Base-by-base conservation (phyloP, 1,140 invertebrate species). In the Drosophila insularis region DNA sequence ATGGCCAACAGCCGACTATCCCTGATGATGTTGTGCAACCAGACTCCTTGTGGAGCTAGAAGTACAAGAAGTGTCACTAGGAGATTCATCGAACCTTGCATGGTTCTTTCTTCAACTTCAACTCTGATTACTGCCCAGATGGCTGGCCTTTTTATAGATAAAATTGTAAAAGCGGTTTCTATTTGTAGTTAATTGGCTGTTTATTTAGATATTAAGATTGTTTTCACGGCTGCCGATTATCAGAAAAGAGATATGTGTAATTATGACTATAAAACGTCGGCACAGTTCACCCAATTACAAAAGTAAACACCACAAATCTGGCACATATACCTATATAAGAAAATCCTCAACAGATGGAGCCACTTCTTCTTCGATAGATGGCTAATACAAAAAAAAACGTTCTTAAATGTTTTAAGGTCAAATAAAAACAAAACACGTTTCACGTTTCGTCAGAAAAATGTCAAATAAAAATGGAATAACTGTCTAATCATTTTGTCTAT, bases 181-280 rank as follows among this genome's bases (percentile, higher is more conserved):
- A 69, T 80, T 87, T 79, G 79, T 70, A 71, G 75, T 87, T 82
- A 74, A 76, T 77, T 59, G 68, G 59, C 76, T 87, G 68, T 87
- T 87, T 87, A 56, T 54, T 1, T 31, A 43, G 14, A 64, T 40
- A 73, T 87, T 73, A 58, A 14, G 27, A 27, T 31, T 64, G 63
- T 69, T 75, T 67, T 55, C 54, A 35, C 35, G 56, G 43, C 39
- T 80, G 59, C 61, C 72, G 75, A 82, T 75, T 50, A 50, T 11
- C 43, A 50, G 19, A 75, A 71, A 67, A 31, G 58, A 46, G 59
- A 27, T 55, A 56, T 35, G 59, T 70, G 63, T 70, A 77, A 75
- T 75, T 74, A 64, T 1, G 56, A 50, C 75, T 46, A 70, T 77
- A 76, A 76, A 77, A 11, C 67, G 37, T 14, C 31, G 58, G 10